These are phyloP conservation scores for Typhlichthys eigenmanni DNA, from an alignment of 2,797 vertebrate species.

Conservation along the genomic window DNA sequence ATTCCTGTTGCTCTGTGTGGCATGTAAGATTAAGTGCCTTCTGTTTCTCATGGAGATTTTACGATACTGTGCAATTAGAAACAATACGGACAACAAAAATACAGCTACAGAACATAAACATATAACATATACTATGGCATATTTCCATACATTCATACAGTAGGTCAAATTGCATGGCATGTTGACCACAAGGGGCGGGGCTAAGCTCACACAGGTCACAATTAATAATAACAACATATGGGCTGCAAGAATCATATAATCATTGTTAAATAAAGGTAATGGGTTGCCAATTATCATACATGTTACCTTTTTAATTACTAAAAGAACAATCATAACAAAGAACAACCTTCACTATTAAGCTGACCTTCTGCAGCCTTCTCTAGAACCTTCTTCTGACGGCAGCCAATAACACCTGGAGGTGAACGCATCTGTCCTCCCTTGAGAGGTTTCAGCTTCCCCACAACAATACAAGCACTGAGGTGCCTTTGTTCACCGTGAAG, in stretches of 20 bases:
- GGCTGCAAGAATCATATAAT: no score
- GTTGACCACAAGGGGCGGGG: no score
- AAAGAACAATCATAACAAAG: not conserved
- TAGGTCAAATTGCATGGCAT: no score
- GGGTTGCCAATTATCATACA: no score
- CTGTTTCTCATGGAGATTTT: slow-evolving; percentile 7
- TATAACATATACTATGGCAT: not conserved
- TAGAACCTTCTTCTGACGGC: not conserved
- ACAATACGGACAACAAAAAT: no score
- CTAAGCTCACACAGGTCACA: no score
- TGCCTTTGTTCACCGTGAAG: slow-evolving; percentile 65
- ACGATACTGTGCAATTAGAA: not conserved
- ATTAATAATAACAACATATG: no score
- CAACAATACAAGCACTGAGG: slow-evolving; percentile 55
- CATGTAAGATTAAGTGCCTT: slow-evolving; percentile 24
- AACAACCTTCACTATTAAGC: not conserved
- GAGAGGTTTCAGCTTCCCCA: slow-evolving; percentile 40
- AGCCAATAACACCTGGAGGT: not conserved
- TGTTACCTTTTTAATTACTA: not conserved
- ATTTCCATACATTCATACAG: no score
- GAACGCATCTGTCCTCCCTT: slow-evolving; percentile 9
- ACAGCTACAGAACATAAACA: slow-evolving; percentile 1
- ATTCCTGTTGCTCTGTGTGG: slow-evolving; percentile 36
- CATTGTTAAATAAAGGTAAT: no score
- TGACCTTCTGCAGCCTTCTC: not conserved